Conservation (phyloP, 2,797 vertebrate genomes). For the Champsocephalus esox region DNA sequence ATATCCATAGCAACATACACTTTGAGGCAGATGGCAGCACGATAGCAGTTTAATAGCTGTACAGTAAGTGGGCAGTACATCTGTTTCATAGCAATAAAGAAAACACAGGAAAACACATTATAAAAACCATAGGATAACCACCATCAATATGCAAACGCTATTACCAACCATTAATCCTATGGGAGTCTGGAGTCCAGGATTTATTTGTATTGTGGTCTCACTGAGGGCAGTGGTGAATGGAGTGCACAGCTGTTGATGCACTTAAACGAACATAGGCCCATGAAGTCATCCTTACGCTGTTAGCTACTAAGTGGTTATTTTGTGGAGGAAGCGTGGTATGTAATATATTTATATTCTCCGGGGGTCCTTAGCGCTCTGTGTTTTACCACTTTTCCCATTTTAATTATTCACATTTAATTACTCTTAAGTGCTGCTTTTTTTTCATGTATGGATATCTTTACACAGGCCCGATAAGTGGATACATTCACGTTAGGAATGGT, state of each 20-base stretch:
- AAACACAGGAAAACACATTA: background rate
- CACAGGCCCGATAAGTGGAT: slow-evolving; percentile 63
- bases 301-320: slow-evolving; percentile 38
- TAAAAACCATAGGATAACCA: background rate
- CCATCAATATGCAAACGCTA: slow-evolving; percentile 50
- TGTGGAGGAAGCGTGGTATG: slow-evolving; percentile 47
- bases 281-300: slow-evolving; percentile 29
- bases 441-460: slow-evolving; percentile 56
- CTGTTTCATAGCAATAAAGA: slow-evolving; percentile 11
- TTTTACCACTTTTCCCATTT: slow-evolving; percentile 64
- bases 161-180: slow-evolving; percentile 45
- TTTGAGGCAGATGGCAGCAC: slow-evolving; percentile 8
- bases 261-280: slow-evolving; percentile 24
- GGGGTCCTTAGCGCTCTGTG: slow-evolving; percentile 37
- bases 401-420: slow-evolving; percentile 82
- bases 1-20: background rate
- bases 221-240: slow-evolving; percentile 23
- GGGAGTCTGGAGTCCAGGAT: slow-evolving; percentile 13
- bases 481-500: slow-evolving; percentile 54
- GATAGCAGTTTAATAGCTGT: background rate
- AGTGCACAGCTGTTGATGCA: slow-evolving; percentile 20
- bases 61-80: slow-evolving; percentile 10
- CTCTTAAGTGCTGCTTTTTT: slow-evolving; percentile 56
- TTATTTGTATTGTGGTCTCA: slow-evolving; percentile 27
- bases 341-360: slow-evolving; percentile 55